Conservation (phyloP, 2,888 invertebrate genomes). For the Autographa gamma region DNA sequence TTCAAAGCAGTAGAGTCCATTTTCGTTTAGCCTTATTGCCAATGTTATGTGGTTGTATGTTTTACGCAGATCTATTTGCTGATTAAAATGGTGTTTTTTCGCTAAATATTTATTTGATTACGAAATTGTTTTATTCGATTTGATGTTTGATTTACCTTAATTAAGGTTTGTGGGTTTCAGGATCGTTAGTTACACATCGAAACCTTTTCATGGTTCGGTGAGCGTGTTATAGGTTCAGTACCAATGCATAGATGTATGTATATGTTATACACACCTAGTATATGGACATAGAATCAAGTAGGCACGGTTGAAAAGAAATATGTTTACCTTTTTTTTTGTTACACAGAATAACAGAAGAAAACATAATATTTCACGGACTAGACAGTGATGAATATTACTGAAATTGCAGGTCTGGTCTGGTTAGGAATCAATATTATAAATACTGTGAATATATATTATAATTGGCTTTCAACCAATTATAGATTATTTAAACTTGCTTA, state of each 20-base stretch:
- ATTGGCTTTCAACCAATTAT: too few relatives aligned
- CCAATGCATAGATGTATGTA: background rate
- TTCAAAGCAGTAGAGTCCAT: background rate
- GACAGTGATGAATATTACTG: too few relatives aligned
- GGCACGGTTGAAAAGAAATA: background rate
- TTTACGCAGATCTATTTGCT: constrained; percentile 29
- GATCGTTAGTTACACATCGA: background rate
- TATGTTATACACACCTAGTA: background rate
- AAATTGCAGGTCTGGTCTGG: too few relatives aligned
- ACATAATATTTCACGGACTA: too few relatives aligned
- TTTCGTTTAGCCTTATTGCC: background rate
- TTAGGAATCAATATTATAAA: too few relatives aligned
- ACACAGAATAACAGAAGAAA: too few relatives aligned
- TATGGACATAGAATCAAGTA: background rate
- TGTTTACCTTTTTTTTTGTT: too few relatives aligned
- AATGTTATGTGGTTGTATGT: constrained; percentile 38
- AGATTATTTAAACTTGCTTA: too few relatives aligned
- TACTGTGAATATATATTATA: too few relatives aligned
- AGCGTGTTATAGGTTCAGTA: background rate
- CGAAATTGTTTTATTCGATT: constrained; percentile 6
- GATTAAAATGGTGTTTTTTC: constrained; percentile 30
- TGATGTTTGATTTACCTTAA: background rate
- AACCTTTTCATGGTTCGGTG: background rate
- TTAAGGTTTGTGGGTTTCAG: background rate
- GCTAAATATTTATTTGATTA: background rate